Evolutionary conservation across 2,797 vertebrate species (phyloP), one percentile per base, ranked within the genome.

Genomic region (Scomberomorus guttatus): DNA sequence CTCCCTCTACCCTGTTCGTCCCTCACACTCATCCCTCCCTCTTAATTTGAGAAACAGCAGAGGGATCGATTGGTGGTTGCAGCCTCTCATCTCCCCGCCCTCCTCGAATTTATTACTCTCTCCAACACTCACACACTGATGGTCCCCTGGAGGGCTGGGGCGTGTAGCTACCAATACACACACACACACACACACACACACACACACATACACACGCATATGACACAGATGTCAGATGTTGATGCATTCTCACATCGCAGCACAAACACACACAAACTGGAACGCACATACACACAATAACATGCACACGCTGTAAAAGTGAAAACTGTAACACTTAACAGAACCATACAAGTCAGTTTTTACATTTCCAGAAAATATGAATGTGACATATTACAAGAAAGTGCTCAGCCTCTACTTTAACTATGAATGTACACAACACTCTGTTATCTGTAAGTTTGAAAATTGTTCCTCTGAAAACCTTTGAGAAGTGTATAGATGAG

Each of bases 11-110:
- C 71, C 34, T 65, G 20, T 78, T 73, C 11, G 3, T 84, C 72
- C 60, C 71, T 82, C 58, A 59, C 42, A 5, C 73, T 82, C 83
- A 86, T 85, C 86, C 89, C 86, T 92, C 88, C 85, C 75, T 85
- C 89, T 83, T 92, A 77, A 89, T 92, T 88, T 90, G 84, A 90
- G 83, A 90, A 93, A 86, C 89, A 90, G 89, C 84, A 83, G 67
- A 83, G 72, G 78, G 61, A 93, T 95, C 85, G 90, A 94, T 94
- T 81, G 86, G 83, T 75, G 83, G 89, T 89, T 82, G n/a, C 86
- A 85, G 80, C 84, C 79, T 89, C 87, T 91, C 87, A 80, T 88
- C 87, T 81, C 77, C 66, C 86, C 65, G 22, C 76, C 83, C 56
- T 83, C 67, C 75, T 84, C 37, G 18, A 83, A 90, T 92, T 75